phyloP scores from a whole-genome alignment of 2,888 invertebrate species.

The Platynereis dumerilii region DNA sequence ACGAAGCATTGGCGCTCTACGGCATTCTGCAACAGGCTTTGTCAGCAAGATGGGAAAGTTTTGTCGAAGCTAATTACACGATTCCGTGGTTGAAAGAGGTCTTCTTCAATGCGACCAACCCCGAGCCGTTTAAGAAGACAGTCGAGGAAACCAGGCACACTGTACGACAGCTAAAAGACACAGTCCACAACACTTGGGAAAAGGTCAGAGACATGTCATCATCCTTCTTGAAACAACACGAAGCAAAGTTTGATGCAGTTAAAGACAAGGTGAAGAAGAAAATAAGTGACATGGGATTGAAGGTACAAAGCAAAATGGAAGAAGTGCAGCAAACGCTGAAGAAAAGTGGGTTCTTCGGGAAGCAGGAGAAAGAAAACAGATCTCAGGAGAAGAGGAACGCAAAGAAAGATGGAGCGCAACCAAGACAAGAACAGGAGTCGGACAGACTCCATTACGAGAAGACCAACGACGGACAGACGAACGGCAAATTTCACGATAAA shows the following conservation, averaged over 20 bases:
- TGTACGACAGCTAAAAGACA: conserved; percentile 24
- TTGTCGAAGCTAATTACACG: too few relatives aligned
- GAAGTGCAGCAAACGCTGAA: conserved; percentile 20
- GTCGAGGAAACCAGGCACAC: conserved; percentile 23
- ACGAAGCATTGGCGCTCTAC: too few relatives aligned
- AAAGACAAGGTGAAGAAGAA: conserved; percentile 13
- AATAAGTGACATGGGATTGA: conserved; percentile 11
- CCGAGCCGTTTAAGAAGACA: neutral
- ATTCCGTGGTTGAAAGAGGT: too few relatives aligned
- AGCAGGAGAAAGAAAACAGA: neutral
- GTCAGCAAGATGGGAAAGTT: too few relatives aligned
- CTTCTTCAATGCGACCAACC: neutral
- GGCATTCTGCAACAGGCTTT: too few relatives aligned
- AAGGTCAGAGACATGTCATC: conserved; percentile 22
- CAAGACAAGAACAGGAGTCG: neutral
- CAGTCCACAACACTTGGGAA: conserved; percentile 25
- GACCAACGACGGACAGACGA: neutral
- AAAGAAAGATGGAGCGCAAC: neutral
- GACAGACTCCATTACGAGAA: neutral
- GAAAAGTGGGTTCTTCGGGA: conserved; percentile 10
- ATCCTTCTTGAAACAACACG: conserved; percentile 16
- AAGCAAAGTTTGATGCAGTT: conserved; percentile 4
- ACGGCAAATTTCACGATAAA: conserved; percentile 23
- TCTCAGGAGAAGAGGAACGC: neutral
- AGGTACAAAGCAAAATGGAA: conserved; percentile 18